Evolutionary conservation across 2,113 vertebrate genomes (phyloP).

Genomic region (Salvelinus fontinalis): DNA sequence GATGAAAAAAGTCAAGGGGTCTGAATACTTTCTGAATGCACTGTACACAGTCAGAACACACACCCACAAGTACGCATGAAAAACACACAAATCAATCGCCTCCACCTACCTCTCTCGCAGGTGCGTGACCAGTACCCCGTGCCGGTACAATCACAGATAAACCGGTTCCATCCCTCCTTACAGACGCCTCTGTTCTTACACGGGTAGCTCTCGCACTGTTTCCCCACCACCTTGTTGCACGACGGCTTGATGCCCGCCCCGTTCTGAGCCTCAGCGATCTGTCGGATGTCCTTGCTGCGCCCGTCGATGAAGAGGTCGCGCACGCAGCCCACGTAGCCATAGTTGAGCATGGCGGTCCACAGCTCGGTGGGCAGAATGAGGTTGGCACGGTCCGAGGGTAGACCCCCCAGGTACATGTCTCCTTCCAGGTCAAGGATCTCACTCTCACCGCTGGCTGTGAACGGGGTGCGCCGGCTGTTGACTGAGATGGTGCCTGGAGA

Average conservation of each 20-base stretch:
- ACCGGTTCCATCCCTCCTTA: constrained; percentile 98
- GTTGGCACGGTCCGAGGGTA: constrained; percentile 87
- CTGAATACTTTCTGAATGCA: too few species aligned
- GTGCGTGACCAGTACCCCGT: constrained; percentile 95
- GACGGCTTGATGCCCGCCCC: constrained; percentile 95
- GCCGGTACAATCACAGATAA: constrained; percentile 97
- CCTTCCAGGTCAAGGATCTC: constrained; percentile 97
- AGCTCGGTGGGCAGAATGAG: constrained; percentile 96
- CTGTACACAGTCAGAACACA: not conserved
- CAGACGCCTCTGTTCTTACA: constrained; percentile 94
- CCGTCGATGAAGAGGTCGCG: constrained; percentile 96
- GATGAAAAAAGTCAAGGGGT: too few species aligned
- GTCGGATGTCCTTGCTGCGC: constrained; percentile 95
- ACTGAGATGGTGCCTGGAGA: constrained; percentile 93
- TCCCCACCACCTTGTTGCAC: constrained; percentile 85
- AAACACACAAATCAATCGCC: not conserved
- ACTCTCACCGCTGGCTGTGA: constrained; percentile 96
- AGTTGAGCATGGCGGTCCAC: constrained; percentile 99
- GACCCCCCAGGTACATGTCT: constrained; percentile 95
- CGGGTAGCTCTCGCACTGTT: constrained; percentile 94
- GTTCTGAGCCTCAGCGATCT: constrained; percentile 92
- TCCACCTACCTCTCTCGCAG: constrained; percentile 88
- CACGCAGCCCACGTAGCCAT: constrained; percentile 95
- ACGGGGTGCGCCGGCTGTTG: constrained; percentile 93
- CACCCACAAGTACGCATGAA: not conserved